phyloP scores from a whole-genome alignment of 1,140 invertebrate species.

The Platorchestia sp. region DNA sequence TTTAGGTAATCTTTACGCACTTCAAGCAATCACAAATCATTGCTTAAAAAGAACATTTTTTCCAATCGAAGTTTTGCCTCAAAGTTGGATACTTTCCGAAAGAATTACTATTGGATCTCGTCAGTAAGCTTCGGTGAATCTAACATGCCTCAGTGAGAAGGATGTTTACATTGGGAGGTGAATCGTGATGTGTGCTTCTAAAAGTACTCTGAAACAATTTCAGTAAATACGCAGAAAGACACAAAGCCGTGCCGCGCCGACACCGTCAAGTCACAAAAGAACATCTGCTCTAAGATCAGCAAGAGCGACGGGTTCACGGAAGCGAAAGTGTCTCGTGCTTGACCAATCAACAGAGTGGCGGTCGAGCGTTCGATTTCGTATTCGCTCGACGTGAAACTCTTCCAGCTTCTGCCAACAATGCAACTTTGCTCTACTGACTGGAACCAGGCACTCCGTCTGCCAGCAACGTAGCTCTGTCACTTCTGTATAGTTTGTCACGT shows the following conservation, averaged over 20 bases:
- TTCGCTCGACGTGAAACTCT: background rate
- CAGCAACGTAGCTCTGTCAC: background rate
- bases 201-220: background rate
- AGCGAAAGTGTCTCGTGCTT: conserved; percentile 46
- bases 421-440: background rate
- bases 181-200: background rate
- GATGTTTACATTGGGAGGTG: background rate
- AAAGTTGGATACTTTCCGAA: no score
- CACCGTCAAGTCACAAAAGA: background rate
- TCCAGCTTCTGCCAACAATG: background rate
- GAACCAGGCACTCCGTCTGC: background rate
- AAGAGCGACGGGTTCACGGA: conserved; percentile 8
- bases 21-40: no score
- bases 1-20: no score
- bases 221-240: background rate
- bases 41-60: no score
- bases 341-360: conserved; percentile 1
- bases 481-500: background rate
- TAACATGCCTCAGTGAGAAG: background rate
- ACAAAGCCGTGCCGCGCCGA: background rate
- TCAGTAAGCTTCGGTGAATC: background rate
- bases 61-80: no score
- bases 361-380: background rate
- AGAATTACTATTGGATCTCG: no score
- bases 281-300: background rate